phyloP scores from a whole-genome alignment of 2,797 vertebrate genomes.

The Oreonectes daqikongensis region DNA sequence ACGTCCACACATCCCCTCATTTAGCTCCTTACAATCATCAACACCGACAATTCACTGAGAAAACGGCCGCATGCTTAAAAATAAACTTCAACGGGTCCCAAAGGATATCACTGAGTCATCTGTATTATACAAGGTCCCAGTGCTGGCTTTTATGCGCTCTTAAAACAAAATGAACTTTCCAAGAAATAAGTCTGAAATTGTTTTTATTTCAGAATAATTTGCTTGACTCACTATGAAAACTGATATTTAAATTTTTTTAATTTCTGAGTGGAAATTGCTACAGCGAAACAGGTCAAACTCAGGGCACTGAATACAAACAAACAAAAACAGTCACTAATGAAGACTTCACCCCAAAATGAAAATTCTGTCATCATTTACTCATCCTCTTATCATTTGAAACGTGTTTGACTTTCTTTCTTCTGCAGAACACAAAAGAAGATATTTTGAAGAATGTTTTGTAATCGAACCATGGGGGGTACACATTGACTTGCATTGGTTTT shows the following conservation, averaged over 20 bases:
- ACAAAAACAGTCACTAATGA: too few species aligned
- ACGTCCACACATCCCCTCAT: conserved; percentile 42
- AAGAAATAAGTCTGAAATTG: conserved; percentile 21
- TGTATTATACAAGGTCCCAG: conserved; percentile 42
- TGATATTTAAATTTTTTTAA: background rate
- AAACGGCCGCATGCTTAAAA: conserved; percentile 42
- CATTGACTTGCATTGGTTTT: too few species aligned
- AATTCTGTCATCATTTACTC: too few species aligned
- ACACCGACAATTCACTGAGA: conserved; percentile 47
- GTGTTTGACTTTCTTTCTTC: too few species aligned
- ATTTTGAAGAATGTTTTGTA: too few species aligned
- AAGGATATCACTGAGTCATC: conserved; percentile 40
- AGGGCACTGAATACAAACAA: background rate
- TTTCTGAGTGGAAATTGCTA: background rate
- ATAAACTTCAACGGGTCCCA: conserved; percentile 39
- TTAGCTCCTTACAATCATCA: conserved; percentile 35
- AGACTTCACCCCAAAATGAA: too few species aligned
- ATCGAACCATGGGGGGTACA: too few species aligned
- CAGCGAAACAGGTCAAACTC: background rate
- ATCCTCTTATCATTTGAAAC: too few species aligned
- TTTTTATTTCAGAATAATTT: background rate
- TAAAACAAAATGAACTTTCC: conserved; percentile 39
- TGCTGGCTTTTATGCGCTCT: conserved; percentile 30
- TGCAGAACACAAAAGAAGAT: too few species aligned
- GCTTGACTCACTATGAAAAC: background rate